Percentiles rank a stretch among this genome's conserved stretches.
phyloP scores from a whole-genome alignment of 2,113 vertebrate species.

The Apodemus speciosus region DNA sequence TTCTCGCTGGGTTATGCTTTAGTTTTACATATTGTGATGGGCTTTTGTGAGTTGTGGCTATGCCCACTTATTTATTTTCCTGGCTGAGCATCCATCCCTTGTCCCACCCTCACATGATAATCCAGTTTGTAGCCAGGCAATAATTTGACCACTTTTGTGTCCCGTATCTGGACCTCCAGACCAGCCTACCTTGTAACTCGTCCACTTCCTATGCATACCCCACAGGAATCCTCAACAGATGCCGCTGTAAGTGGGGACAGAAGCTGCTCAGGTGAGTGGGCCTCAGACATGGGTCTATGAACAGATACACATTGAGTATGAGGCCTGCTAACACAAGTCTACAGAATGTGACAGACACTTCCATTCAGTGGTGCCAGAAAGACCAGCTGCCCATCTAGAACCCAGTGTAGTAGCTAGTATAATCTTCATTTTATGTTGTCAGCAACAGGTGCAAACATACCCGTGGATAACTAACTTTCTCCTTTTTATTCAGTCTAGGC shows the following conservation, averaged over 20 bases:
- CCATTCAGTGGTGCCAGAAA: background rate
- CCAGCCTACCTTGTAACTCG: constrained; percentile 13
- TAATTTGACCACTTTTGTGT: constrained; percentile 32
- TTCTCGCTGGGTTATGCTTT: background rate
- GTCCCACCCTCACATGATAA: background rate
- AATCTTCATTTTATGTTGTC: constrained; percentile 28
- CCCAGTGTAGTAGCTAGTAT: background rate
- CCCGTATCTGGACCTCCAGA: background rate
- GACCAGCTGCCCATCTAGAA: background rate
- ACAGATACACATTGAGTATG: background rate
- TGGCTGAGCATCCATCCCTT: background rate
- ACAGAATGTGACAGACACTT: background rate
- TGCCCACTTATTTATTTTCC: constrained; percentile 20
- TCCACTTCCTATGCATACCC: background rate
- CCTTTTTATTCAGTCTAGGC: background rate
- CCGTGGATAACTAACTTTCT: background rate
- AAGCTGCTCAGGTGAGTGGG: constrained; percentile 84
- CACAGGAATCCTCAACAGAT: constrained; percentile 88
- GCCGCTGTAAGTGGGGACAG: constrained; percentile 87
- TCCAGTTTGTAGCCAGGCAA: background rate
- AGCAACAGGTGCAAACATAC: background rate
- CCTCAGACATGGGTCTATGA: background rate
- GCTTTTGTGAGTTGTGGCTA: background rate
- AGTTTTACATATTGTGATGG: constrained; percentile 30
- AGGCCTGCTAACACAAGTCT: background rate